Evolutionary conservation across 1,140 invertebrate species (phyloP), one percentile per base, ranked within the genome.

Genomic region (Drosophila ercepeae): DNA sequence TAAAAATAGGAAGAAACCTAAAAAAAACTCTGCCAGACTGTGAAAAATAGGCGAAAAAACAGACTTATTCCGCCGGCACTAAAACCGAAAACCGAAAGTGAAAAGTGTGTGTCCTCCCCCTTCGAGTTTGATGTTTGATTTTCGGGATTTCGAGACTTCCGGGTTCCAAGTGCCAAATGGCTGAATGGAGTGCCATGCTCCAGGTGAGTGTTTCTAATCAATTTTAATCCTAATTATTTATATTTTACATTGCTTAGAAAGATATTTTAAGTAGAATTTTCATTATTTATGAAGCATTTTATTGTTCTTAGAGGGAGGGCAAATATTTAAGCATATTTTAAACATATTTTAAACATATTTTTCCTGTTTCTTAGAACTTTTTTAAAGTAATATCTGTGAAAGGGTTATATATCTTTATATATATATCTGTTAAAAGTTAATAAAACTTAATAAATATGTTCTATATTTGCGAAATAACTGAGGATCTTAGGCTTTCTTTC

Each of bases 191-290:
- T 29, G 44, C 44, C 46, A 32, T 34, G 52, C 61, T 77, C 39
- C 55, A 82, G 78, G 78, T 82, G 55, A 83, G 78, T 73, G 42
- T 7, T 0, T 0, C 0, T n/a, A 16, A 16, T 16, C 16, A 32
- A 32, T 3, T 32, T 32, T 27, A 2, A 27, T 0, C 7, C 9
- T 8, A 27, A 7, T 8, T 8, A 27, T 27, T 2, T n/a, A 32
- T 3, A 3, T 21, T 21, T 4, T 21, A 32, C 9, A n/a, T n/a
- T 11, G 3, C 9, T 16, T 21, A 21, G 4, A 21, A 21, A 21
- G 21, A 2, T 21, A 2, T 21, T 4, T 21, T 2, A 21, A n/a
- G n/a, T n/a, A n/a, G n/a, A n/a, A n/a, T n/a, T n/a, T n/a, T n/a
- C n/a, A n/a, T n/a, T n/a, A n/a, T n/a, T n/a, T n/a, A n/a, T n/a